These are phyloP conservation scores for Ophiodon elongatus DNA, from an alignment of 2,113 vertebrate species.

Conservation along the genomic window DNA sequence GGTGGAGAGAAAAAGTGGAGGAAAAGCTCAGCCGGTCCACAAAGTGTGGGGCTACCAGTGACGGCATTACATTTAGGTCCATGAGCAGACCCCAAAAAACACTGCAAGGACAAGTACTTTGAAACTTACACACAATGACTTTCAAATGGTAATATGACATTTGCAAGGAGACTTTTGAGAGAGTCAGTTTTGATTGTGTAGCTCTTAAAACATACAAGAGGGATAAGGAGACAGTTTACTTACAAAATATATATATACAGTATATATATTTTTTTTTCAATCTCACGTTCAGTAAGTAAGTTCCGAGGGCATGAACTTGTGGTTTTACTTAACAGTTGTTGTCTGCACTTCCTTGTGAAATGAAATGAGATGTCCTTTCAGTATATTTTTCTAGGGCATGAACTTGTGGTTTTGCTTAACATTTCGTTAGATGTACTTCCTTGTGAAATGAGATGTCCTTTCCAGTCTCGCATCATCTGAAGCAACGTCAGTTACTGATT, in stretches of 20 bases:
- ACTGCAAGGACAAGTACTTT: neutral
- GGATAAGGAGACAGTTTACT: neutral
- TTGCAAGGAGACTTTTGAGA: neutral
- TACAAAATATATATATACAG: too few species aligned
- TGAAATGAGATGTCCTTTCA: conserved; percentile 23
- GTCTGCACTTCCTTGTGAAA: neutral
- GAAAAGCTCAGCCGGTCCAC: conserved; percentile 20
- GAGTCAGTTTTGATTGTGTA: neutral
- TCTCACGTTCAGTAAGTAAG: neutral
- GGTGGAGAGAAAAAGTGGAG: too few species aligned
- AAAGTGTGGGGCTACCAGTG: neutral
- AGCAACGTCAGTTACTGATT: conserved; percentile 8
- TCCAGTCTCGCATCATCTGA: conserved; percentile 11
- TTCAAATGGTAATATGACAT: conserved; percentile 4
- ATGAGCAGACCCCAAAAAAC: neutral
- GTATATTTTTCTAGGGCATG: too few species aligned
- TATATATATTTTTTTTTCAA: too few species aligned
- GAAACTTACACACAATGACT: neutral
- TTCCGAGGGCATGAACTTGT: neutral
- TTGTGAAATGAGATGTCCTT: conserved; percentile 19
- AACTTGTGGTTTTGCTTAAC: neutral
- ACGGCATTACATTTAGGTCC: neutral
- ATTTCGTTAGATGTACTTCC: neutral
- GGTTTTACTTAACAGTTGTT: neutral
- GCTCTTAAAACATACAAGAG: neutral